A percentile compares a stretch with the other conserved stretches of the same genome.
These are phyloP conservation scores for Perca fluviatilis DNA, from an alignment of 2,113 vertebrate genomes.

Conservation along the genomic window DNA sequence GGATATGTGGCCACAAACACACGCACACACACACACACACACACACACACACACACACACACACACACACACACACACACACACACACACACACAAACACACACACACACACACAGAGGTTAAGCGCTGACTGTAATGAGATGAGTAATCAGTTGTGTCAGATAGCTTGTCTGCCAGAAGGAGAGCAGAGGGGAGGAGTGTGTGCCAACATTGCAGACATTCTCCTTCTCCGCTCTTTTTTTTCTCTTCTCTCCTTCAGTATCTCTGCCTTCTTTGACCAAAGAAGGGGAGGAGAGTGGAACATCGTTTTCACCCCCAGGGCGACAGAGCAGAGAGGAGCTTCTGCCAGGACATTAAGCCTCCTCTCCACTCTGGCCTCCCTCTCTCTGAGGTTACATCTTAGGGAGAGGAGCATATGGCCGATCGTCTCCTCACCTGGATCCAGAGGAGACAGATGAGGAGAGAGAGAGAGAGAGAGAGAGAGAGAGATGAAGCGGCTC, in stretches of 20 bases:
- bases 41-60: conserved; percentile 34
- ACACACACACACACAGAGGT: conserved; percentile 49
- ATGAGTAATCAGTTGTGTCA: conserved; percentile 82
- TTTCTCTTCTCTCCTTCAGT: conserved; percentile 2
- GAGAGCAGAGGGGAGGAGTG: conserved; percentile 41
- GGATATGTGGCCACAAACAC: conserved; percentile 32
- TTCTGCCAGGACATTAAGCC: conserved; percentile 53
- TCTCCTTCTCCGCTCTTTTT: conserved; percentile 4
- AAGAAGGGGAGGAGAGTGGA: conserved; percentile 37
- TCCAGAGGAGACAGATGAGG: conserved; percentile 50
- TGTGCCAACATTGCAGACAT: conserved; percentile 51
- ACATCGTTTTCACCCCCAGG: conserved; percentile 41
- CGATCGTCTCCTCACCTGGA: conserved; percentile 52
- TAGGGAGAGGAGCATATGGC: conserved; percentile 58
- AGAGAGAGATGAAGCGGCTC: conserved; percentile 25
- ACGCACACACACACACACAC: conserved; percentile 22
- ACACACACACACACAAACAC: conserved; percentile 39
- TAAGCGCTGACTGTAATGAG: conserved; percentile 74
- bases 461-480: conserved; percentile 17
- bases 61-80: conserved; percentile 29
- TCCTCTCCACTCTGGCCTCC: conserved; percentile 40
- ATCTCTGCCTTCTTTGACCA: conserved; percentile 23
- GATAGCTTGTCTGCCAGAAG: conserved; percentile 68
- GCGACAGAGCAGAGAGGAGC: conserved; percentile 47
- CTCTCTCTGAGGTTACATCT: conserved; percentile 41